phyloP scores from a whole-genome alignment of 2,797 vertebrate species.

The Calcarius lapponicus region DNA sequence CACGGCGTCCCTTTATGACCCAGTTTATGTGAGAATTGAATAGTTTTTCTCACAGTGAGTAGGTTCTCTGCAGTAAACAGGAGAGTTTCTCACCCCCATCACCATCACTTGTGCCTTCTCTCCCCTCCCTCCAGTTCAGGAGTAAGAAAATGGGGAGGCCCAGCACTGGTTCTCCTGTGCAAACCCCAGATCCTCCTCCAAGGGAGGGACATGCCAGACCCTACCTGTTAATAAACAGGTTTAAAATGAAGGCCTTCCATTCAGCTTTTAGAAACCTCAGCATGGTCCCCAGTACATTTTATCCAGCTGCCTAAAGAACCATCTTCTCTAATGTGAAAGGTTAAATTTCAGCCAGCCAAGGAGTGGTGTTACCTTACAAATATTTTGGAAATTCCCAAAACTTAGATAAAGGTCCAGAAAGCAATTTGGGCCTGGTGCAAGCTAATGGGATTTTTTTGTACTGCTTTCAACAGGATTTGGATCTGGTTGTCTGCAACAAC shows the following conservation, averaged over 20 bases:
- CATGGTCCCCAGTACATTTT: neutral
- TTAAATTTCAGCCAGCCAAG: neutral
- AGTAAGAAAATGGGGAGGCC: neutral
- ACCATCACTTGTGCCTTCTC: neutral
- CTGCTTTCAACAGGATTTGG: neutral
- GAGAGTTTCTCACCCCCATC: neutral
- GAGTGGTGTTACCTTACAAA: neutral
- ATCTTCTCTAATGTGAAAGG: constrained; percentile 6
- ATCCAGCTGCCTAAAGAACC: neutral
- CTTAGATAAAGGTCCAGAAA: neutral
- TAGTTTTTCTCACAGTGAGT: neutral
- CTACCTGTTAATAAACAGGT: neutral
- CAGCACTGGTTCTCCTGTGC: neutral
- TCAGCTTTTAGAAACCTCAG: neutral
- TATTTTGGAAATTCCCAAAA: neutral
- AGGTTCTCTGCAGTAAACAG: neutral
- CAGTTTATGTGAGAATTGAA: neutral
- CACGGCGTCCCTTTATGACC: neutral
- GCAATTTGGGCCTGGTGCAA: neutral
- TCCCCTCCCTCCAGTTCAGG: neutral
- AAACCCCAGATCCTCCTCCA: neutral
- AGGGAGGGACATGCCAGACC: neutral
- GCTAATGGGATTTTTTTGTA: neutral
- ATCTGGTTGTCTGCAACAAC: neutral
- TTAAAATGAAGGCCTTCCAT: neutral